Conservation (phyloP, 2,888 invertebrate genomes). For the Dasypogon diadema region DNA sequence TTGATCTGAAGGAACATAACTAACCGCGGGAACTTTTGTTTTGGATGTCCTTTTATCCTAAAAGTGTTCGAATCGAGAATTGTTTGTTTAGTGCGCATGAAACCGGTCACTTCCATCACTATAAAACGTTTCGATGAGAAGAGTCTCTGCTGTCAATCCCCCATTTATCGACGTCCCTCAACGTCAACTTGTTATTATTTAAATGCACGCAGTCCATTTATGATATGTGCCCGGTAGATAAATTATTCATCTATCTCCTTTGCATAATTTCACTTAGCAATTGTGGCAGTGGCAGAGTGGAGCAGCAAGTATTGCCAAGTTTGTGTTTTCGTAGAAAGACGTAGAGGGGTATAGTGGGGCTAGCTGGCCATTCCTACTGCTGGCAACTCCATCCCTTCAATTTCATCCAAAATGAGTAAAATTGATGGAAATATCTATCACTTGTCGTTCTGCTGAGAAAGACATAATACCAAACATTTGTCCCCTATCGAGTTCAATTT, state of each 20-base stretch:
- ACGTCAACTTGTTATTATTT: background rate
- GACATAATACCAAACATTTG: conserved; percentile 1
- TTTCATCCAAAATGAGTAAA: background rate
- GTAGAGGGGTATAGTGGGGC: too few species aligned
- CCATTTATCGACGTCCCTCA: background rate
- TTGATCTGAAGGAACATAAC: background rate
- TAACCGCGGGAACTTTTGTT: background rate
- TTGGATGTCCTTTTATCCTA: background rate
- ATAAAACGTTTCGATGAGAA: background rate
- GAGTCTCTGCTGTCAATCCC: background rate
- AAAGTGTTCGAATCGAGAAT: background rate
- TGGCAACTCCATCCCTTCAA: background rate
- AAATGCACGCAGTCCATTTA: background rate
- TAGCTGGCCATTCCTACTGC: too few species aligned
- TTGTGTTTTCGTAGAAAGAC: background rate
- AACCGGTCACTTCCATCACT: background rate
- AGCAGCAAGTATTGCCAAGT: background rate
- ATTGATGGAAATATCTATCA: background rate
- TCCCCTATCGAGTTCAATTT: conserved; percentile 52
- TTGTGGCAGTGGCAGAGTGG: too few species aligned
- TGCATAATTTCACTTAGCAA: background rate
- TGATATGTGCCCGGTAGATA: conserved; percentile 3
- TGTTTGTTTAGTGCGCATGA: conserved; percentile 13
- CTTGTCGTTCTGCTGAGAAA: background rate
- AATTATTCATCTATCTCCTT: background rate